Percentiles rank a stretch among this genome's conserved stretches.
Evolutionary conservation across 2,888 invertebrate species (phyloP).

Genomic region (Terebella lapidaria): DNA sequence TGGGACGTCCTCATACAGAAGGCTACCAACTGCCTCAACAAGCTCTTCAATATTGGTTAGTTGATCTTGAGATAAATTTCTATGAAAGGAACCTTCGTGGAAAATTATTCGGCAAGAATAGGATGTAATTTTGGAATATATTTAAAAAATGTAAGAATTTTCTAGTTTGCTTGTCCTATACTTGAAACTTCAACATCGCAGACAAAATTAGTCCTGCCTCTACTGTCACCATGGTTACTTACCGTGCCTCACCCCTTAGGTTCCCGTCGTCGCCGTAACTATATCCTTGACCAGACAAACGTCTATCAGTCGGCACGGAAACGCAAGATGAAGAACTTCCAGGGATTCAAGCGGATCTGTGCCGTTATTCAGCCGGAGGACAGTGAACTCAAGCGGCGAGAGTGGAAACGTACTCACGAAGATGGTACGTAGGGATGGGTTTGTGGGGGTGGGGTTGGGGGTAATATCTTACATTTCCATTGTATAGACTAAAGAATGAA

Average conservation of each 20-base stretch:
- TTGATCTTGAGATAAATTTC: slow-evolving; percentile 30
- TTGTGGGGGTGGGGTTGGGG: too few species aligned
- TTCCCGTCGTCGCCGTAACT: slow-evolving; percentile 67
- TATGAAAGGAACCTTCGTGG: background rate
- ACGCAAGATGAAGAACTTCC: slow-evolving; percentile 93
- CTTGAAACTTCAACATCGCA: too few species aligned
- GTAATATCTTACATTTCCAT: too few species aligned
- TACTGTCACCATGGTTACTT: too few species aligned
- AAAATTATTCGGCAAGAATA: too few species aligned
- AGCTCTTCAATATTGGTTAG: slow-evolving; percentile 75
- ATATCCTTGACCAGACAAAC: slow-evolving; percentile 96
- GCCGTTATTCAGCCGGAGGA: slow-evolving; percentile 86
- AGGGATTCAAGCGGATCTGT: slow-evolving; percentile 82
- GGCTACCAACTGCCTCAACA: slow-evolving; percentile 75
- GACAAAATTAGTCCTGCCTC: too few species aligned
- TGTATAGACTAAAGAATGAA: too few species aligned
- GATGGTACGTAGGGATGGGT: slow-evolving; percentile 69
- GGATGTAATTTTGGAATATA: too few species aligned
- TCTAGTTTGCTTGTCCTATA: too few species aligned
- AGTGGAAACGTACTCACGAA: slow-evolving; percentile 73
- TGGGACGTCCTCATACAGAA: slow-evolving; percentile 86
- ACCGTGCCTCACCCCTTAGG: background rate
- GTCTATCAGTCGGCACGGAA: slow-evolving; percentile 91
- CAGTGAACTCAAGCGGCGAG: slow-evolving; percentile 77
- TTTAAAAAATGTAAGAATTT: too few species aligned